Evolutionary conservation across 2,888 invertebrate species (phyloP).

Genomic region (Aleiodes leptofemur): DNA sequence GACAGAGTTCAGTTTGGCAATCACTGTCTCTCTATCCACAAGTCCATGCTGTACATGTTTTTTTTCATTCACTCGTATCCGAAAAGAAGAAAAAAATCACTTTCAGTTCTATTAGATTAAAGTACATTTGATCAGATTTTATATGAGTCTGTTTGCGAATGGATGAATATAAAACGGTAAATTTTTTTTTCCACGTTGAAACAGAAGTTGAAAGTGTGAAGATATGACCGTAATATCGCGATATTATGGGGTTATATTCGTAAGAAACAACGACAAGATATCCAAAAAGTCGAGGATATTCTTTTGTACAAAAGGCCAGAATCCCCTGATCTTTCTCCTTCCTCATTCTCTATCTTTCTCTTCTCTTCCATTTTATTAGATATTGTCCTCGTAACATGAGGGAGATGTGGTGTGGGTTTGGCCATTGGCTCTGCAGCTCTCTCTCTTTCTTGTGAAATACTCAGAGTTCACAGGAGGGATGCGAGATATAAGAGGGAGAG

Average conservation of each 20-base stretch:
- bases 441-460: slow-evolving; percentile 34
- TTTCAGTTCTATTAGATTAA: neutral
- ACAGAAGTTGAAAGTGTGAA: too few relatives aligned
- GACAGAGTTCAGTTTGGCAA: slow-evolving; percentile 60
- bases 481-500: slow-evolving; percentile 49
- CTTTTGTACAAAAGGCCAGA: slow-evolving; percentile 21
- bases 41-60: slow-evolving; percentile 32
- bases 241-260: slow-evolving; percentile 7
- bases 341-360: slow-evolving; percentile 57
- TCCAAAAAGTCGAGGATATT: slow-evolving; percentile 12
- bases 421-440: slow-evolving; percentile 52
- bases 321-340: slow-evolving; percentile 50
- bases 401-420: slow-evolving; percentile 38
- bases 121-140: neutral
- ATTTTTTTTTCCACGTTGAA: neutral
- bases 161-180: neutral
- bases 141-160: neutral
- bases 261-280: slow-evolving; percentile 3
- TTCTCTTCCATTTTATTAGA: slow-evolving; percentile 64
- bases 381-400: slow-evolving; percentile 66
- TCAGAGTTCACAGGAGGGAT: slow-evolving; percentile 42
- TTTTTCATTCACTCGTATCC: slow-evolving; percentile 53
- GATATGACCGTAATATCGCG: neutral
- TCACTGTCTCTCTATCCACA: slow-evolving; percentile 61
- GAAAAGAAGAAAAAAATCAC: neutral